Conservation (phyloP, 2,113 vertebrate genomes). For the Entelurus aequoreus region DNA sequence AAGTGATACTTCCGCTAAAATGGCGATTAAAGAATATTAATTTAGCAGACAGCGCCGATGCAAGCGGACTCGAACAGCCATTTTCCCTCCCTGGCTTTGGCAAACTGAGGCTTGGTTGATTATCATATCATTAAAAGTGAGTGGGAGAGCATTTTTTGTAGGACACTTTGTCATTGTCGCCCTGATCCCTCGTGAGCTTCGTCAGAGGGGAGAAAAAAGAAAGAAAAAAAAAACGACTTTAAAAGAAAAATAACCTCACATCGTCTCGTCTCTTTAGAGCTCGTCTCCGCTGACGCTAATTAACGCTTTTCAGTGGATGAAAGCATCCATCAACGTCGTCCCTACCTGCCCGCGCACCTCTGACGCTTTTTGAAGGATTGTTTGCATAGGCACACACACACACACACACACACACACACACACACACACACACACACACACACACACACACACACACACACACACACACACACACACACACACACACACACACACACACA, state of each 20-base stretch:
- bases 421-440: conserved; percentile 3
- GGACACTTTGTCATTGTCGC: no score
- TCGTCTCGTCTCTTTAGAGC: conserved; percentile 2
- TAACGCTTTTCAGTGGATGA: conserved; percentile 1
- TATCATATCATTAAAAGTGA: no score
- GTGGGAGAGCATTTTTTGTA: no score
- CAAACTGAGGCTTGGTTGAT: no score
- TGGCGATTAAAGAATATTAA: no score
- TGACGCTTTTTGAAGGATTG: conserved; percentile 7
- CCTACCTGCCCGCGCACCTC: background rate
- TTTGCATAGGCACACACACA: background rate
- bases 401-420: conserved; percentile 2
- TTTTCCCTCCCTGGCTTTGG: no score
- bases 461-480: conserved; percentile 1
- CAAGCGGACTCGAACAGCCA: no score
- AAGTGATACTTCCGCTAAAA: no score
- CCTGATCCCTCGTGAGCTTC: no score
- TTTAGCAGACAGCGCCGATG: no score
- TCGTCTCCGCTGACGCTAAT: conserved; percentile 1
- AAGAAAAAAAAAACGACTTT: no score
- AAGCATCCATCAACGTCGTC: conserved; percentile 7
- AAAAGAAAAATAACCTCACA: background rate
- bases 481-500: conserved; percentile 2
- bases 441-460: background rate
- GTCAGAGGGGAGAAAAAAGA: no score